These are phyloP conservation scores for Bombus soroeensis DNA, from an alignment of 1,140 invertebrate species.

Conservation along the genomic window DNA sequence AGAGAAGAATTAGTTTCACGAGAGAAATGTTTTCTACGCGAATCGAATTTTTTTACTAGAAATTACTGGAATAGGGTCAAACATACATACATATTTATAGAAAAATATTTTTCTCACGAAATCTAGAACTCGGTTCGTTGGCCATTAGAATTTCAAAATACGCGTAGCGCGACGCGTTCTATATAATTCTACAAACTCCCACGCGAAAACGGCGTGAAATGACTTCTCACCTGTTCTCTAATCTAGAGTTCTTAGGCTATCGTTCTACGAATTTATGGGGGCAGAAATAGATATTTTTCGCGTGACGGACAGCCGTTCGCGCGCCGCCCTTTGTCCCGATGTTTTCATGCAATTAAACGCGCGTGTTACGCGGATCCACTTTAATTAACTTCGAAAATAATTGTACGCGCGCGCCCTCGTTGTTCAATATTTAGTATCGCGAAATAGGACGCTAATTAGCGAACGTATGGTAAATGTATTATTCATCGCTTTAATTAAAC, in stretches of 20 bases:
- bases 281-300: conserved; percentile 41
- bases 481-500: conserved; percentile 50
- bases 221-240: conserved; percentile 16
- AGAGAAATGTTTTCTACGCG: not conserved
- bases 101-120: not conserved
- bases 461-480: conserved; percentile 28
- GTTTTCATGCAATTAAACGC: conserved; percentile 46
- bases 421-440: conserved; percentile 50
- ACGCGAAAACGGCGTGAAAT: not conserved
- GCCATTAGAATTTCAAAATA: not conserved
- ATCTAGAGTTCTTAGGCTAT: not conserved
- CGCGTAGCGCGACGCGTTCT: not conserved
- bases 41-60: not conserved
- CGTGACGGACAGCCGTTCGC: conserved; percentile 14
- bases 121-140: not conserved
- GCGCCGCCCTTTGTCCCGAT: conserved; percentile 32
- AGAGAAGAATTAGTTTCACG: not conserved
- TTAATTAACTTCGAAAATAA: conserved; percentile 56
- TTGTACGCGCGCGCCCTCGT: conserved; percentile 11
- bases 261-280: not conserved
- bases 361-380: conserved; percentile 29
- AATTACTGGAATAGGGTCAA: not conserved
- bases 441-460: conserved; percentile 46
- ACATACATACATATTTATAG: no score
- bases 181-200: not conserved